Percentiles rank a stretch among this genome's conserved stretches.
phyloP scores from a whole-genome alignment of 2,797 vertebrate genomes.

The Gastrophryne carolinensis region DNA sequence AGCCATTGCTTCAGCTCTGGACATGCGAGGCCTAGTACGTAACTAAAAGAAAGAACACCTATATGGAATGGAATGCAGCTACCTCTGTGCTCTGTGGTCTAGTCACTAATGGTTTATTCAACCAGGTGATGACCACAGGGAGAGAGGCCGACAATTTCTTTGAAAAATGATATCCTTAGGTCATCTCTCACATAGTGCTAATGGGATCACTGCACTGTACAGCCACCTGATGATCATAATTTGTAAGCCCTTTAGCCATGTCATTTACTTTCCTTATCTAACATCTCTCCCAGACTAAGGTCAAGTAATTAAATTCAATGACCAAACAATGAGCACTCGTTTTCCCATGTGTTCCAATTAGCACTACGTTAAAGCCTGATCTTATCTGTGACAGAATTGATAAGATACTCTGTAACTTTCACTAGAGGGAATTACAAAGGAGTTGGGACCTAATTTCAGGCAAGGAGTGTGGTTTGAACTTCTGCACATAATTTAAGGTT shows the following conservation, averaged over 20 bases:
- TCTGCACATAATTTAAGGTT: no score
- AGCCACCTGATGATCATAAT: background rate
- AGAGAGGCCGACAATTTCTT: slow-evolving; percentile 1
- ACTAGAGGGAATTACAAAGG: background rate
- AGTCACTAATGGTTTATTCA: background rate
- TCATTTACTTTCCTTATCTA: background rate
- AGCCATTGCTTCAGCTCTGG: no score
- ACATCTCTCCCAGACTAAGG: background rate
- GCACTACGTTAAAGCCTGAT: background rate
- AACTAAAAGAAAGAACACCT: no score
- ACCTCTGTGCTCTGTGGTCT: background rate
- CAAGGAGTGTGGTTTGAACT: no score
- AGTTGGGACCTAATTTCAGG: background rate
- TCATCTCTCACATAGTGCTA: background rate
- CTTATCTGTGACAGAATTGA: background rate
- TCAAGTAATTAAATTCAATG: background rate
- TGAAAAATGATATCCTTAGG: slow-evolving; percentile 3
- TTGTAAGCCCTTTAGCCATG: background rate
- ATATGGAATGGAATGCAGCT: background rate
- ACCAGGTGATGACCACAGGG: slow-evolving; percentile 17
- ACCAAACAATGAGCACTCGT: background rate
- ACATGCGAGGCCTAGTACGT: no score
- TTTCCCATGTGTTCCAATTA: background rate
- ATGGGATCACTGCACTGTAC: slow-evolving; percentile 8
- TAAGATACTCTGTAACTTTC: background rate